phyloP scores from a whole-genome alignment of 2,113 vertebrate species.

The Siniperca knerii region DNA sequence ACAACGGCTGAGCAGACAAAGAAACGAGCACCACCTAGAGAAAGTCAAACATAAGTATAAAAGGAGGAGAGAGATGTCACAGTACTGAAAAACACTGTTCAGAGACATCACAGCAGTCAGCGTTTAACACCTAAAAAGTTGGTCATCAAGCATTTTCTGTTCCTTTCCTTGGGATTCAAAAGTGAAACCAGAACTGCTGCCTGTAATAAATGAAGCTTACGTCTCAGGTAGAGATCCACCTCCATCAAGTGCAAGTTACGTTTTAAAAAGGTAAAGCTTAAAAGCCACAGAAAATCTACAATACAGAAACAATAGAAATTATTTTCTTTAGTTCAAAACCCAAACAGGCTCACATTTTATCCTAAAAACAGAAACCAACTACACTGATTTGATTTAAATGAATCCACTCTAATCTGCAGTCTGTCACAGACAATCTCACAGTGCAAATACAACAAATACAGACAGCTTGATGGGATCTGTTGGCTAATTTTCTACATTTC shows the following conservation, averaged over 20 bases:
- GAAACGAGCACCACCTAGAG: constrained; percentile 1
- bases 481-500: constrained; percentile 26
- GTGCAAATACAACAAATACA: constrained; percentile 43
- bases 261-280: not conserved
- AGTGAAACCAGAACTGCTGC: constrained; percentile 5
- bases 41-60: not conserved
- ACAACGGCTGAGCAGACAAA: not conserved
- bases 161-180: not conserved
- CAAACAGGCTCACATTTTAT: constrained; percentile 11
- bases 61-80: not conserved
- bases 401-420: constrained; percentile 30
- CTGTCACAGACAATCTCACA: constrained; percentile 10
- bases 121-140: not conserved
- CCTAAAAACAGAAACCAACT: constrained; percentile 21
- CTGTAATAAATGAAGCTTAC: not conserved
- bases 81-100: not conserved
- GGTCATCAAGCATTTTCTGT: not conserved
- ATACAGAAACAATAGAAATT: constrained; percentile 14
- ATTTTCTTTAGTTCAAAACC: constrained; percentile 19
- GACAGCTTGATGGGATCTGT: constrained; percentile 37
- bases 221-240: not conserved
- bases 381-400: constrained; percentile 20
- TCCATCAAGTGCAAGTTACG: constrained; percentile 3
- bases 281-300: not conserved
- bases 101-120: not conserved